Conservation (phyloP, 2,888 invertebrate species). For the Polymixis lichenea region DNA sequence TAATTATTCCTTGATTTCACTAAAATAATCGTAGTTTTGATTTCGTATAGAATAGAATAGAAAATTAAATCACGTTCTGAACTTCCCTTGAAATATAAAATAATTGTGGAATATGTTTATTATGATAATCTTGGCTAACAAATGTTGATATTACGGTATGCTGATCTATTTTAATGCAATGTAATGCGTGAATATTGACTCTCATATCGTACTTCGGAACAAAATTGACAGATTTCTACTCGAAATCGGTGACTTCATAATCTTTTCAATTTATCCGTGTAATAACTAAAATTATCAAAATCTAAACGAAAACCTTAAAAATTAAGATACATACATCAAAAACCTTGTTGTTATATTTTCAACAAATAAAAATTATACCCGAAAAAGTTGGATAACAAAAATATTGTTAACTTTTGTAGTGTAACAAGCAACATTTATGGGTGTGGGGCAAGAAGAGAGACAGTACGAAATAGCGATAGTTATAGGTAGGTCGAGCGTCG, state of each 20-base stretch:
- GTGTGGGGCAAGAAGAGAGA: slow-evolving; percentile 85
- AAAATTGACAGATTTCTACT: slow-evolving; percentile 22
- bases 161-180: not conserved
- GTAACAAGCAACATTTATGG: slow-evolving; percentile 83
- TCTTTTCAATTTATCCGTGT: slow-evolving; percentile 68
- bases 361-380: not conserved
- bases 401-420: slow-evolving; percentile 21
- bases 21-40: not conserved
- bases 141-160: too few species aligned
- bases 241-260: slow-evolving; percentile 7
- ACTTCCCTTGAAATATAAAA: not conserved
- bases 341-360: slow-evolving; percentile 14
- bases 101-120: rapidly evolving
- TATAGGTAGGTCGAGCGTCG: slow-evolving; percentile 89
- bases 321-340: slow-evolving; percentile 11
- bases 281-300: slow-evolving; percentile 65
- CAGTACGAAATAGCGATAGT: slow-evolving; percentile 86
- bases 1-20: not conserved
- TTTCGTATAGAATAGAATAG: not conserved
- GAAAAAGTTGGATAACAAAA: slow-evolving; percentile 8
- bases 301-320: slow-evolving; percentile 54
- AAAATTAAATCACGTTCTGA: not conserved
- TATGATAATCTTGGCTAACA: rapidly evolving
- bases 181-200: rapidly evolving
- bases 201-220: slow-evolving; percentile 50